phyloP scores from a whole-genome alignment of 2,113 vertebrate genomes.

The Cavia aperea region DNA sequence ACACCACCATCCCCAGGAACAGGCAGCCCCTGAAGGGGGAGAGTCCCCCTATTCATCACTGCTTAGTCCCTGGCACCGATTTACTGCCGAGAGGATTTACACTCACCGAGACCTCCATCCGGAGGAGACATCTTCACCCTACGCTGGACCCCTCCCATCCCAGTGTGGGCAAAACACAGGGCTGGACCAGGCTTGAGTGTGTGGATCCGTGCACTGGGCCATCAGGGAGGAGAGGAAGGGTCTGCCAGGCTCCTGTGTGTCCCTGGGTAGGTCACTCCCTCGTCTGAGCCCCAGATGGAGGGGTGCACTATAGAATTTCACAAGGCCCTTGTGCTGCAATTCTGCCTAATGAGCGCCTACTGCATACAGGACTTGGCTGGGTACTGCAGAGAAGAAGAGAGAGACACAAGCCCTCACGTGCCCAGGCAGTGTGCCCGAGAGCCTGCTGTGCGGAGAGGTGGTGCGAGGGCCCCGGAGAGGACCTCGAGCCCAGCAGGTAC shows the following conservation, averaged over 20 bases:
- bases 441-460: accelerated
- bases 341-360: neutral
- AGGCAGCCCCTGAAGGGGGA: neutral
- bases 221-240: neutral
- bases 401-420: accelerated
- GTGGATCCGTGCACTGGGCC: neutral
- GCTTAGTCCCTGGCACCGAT: neutral
- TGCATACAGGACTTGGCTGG: neutral
- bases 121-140: neutral
- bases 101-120: neutral
- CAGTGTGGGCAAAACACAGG: neutral
- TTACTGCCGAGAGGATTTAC: neutral
- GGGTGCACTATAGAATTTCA: accelerated
- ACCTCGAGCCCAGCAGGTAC: accelerated
- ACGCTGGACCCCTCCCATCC: neutral
- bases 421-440: accelerated
- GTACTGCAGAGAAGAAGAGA: neutral
- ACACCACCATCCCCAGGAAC: neutral
- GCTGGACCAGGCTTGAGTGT: neutral
- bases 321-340: neutral
- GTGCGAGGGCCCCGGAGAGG: accelerated
- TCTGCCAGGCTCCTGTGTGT: neutral
- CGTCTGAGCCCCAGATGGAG: neutral
- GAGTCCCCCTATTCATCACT: accelerated
- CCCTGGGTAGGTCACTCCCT: neutral